Conservation (phyloP, 1,140 invertebrate genomes). For the Drosophila tropicalis region DNA sequence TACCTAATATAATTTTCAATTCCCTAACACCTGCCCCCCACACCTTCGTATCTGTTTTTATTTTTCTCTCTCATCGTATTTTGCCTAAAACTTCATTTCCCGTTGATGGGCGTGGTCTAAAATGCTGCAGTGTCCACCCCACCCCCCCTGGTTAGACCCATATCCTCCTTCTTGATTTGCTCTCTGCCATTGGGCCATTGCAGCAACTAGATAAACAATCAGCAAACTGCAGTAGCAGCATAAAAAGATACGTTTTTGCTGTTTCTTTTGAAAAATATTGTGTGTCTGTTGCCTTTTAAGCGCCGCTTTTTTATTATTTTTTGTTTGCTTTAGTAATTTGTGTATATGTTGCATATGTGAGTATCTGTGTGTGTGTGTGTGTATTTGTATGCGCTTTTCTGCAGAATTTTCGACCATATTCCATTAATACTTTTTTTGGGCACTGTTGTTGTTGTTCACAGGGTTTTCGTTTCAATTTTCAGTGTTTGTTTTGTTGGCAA, state of each 20-base stretch:
- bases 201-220: slow-evolving; percentile 57
- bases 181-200: neutral
- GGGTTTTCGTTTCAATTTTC: neutral
- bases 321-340: slow-evolving; percentile 62
- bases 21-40: slow-evolving; percentile 10
- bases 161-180: neutral
- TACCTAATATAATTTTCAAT: slow-evolving; percentile 33
- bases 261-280: slow-evolving; percentile 61
- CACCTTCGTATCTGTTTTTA: neutral
- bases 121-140: slow-evolving; percentile 59
- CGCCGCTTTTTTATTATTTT: slow-evolving; percentile 35
- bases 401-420: slow-evolving; percentile 78
- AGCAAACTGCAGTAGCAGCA: slow-evolving; percentile 73
- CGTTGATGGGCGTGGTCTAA: slow-evolving; percentile 58
- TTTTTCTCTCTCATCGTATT: neutral
- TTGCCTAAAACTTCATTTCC: slow-evolving; percentile 68
- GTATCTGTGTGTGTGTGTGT: slow-evolving; percentile 35
- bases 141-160: neutral
- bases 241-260: slow-evolving; percentile 54
- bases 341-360: slow-evolving; percentile 25
- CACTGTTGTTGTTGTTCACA: neutral
- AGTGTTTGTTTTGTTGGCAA: slow-evolving; percentile 61
- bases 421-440: slow-evolving; percentile 65
- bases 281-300: slow-evolving; percentile 61
- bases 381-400: slow-evolving; percentile 73